A percentile compares a stretch with the other conserved stretches of the same genome.
Conservation (phyloP, 2,113 vertebrate species). For the Oryzias melastigma region DNA sequence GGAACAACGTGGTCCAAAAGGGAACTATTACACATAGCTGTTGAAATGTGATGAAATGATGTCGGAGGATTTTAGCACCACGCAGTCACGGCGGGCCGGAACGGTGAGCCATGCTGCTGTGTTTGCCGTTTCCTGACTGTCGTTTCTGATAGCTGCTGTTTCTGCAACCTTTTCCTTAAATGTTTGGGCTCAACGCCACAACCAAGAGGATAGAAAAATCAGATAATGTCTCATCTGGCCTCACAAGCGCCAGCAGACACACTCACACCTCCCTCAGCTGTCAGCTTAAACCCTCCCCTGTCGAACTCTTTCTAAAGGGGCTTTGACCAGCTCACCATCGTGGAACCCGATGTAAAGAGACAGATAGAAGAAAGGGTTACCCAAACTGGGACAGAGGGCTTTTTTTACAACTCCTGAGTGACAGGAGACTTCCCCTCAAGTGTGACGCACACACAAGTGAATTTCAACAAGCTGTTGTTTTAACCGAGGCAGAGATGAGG, state of each 20-base stretch:
- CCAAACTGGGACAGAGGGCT: slow-evolving; percentile 29
- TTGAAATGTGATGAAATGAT: slow-evolving; percentile 72
- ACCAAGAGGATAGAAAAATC: slow-evolving; percentile 48
- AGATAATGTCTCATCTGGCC: slow-evolving; percentile 13
- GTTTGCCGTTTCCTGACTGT: slow-evolving; percentile 37
- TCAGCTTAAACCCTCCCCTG: slow-evolving; percentile 48
- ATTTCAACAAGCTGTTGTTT: slow-evolving; percentile 42
- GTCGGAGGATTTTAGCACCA: slow-evolving; percentile 64
- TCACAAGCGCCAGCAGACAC: slow-evolving; percentile 17
- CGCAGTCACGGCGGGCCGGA: slow-evolving; percentile 41
- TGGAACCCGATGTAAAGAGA: slow-evolving; percentile 70
- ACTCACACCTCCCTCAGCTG: slow-evolving; percentile 24
- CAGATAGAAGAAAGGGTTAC: slow-evolving; percentile 68
- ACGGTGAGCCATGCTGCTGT: slow-evolving; percentile 26
- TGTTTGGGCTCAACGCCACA: slow-evolving; percentile 19
- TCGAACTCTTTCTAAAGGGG: slow-evolving; percentile 59
- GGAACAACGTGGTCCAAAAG: slow-evolving; percentile 27
- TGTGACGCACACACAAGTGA: slow-evolving; percentile 12
- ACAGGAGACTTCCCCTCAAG: slow-evolving; percentile 41
- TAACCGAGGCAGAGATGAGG: slow-evolving; percentile 31
- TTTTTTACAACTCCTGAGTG: slow-evolving; percentile 24
- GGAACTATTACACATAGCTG: slow-evolving; percentile 43
- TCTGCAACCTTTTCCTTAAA: slow-evolving; percentile 10
- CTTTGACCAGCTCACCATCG: slow-evolving; percentile 73
- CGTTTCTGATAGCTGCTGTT: slow-evolving; percentile 7